A percentile compares a stretch with the other conserved stretches of the same genome.
Evolutionary conservation across 2,888 invertebrate genomes (phyloP).

Genomic region (Stenodera caucasica): DNA sequence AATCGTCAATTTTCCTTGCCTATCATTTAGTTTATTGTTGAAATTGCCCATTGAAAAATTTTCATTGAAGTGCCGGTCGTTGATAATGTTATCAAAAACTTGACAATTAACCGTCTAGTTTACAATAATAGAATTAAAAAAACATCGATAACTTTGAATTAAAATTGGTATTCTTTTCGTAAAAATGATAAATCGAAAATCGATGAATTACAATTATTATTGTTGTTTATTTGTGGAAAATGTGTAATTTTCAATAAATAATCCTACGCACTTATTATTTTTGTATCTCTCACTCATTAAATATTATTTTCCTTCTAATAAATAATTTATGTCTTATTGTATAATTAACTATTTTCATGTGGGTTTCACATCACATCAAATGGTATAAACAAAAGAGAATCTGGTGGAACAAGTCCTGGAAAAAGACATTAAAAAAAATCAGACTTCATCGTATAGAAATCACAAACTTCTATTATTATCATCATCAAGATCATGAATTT

Average conservation of each 20-base stretch:
- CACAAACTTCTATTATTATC: neutral
- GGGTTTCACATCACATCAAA: neutral
- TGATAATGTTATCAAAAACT: neutral
- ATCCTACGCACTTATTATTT: conserved; percentile 2
- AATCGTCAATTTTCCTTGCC: neutral
- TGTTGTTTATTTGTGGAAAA: conserved; percentile 19
- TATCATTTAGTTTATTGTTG: neutral
- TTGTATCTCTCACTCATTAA: neutral
- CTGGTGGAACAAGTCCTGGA: neutral
- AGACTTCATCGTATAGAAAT: neutral
- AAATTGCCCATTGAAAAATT: neutral
- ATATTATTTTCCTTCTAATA: neutral
- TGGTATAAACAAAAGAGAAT: neutral
- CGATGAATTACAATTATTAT: neutral
- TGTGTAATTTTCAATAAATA: neutral
- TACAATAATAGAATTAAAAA: neutral
- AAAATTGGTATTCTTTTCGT: neutral
- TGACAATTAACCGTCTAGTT: neutral
- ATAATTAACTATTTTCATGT: neutral
- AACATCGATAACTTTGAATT: neutral
- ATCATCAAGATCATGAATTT: neutral
- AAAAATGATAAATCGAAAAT: neutral
- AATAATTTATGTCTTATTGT: neutral
- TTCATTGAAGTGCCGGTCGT: neutral
- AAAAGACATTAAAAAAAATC: too few relatives aligned